phyloP scores from a whole-genome alignment of 1,140 invertebrate species.

The Chelonus insularis region DNA sequence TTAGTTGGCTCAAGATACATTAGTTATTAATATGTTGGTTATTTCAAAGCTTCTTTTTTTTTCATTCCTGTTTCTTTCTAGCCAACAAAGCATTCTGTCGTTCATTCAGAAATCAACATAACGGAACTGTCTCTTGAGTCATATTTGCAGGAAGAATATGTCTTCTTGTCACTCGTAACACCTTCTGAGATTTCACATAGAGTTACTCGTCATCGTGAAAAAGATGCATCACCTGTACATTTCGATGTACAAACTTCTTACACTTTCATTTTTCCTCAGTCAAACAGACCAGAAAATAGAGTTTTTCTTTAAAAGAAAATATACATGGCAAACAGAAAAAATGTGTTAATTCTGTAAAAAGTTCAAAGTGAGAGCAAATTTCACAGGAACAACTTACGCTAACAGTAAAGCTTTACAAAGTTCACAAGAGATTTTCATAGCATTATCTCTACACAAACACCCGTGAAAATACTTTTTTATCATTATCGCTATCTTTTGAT shows the following conservation, averaged over 20 bases:
- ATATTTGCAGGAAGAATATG: constrained; percentile 1
- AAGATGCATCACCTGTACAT: background rate
- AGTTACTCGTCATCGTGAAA: background rate
- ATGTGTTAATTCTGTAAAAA: background rate
- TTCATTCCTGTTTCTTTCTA: too few species aligned
- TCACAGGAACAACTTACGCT: too few species aligned
- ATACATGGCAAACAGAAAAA: background rate
- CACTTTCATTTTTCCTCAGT: background rate
- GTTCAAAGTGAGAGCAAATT: too few species aligned
- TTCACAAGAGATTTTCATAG: too few species aligned
- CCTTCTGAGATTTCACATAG: background rate
- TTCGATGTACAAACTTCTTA: background rate
- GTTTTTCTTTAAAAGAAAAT: background rate
- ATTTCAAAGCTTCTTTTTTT: too few species aligned
- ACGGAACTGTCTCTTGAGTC: background rate
- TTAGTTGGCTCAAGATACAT: too few species aligned
- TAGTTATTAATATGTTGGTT: too few species aligned
- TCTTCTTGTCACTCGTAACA: background rate
- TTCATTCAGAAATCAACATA: background rate
- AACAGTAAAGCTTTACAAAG: too few species aligned
- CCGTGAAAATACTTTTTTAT: too few species aligned
- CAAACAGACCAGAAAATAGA: background rate
- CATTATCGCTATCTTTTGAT: too few species aligned
- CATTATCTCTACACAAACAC: too few species aligned
- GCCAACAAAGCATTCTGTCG: too few species aligned